A percentile compares a stretch with the other conserved stretches of the same genome.
Evolutionary conservation across 2,888 invertebrate genomes (phyloP).

Genomic region (Pyrrhia umbra): DNA sequence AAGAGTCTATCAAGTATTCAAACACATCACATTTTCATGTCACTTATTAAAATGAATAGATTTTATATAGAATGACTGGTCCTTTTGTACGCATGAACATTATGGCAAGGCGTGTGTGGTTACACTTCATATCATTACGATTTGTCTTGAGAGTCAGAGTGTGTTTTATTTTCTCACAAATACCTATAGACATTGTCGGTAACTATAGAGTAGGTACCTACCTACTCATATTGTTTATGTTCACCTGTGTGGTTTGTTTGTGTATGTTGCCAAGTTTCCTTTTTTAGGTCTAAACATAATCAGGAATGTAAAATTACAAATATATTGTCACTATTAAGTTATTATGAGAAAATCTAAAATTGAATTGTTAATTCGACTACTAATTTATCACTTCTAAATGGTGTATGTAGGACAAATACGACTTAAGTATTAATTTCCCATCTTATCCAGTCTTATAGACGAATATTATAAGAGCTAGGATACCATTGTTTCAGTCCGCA

Average conservation of each 20-base stretch:
- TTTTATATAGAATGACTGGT: not conserved
- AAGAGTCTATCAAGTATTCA: no score
- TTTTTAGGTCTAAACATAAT: not conserved
- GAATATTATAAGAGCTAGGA: not conserved
- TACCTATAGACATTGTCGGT: conserved; percentile 16
- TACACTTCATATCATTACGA: conserved; percentile 14
- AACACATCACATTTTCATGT: no score
- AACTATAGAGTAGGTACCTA: conserved; percentile 1
- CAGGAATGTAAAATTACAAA: no score
- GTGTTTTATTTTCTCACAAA: conserved; percentile 41
- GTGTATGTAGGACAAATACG: no score
- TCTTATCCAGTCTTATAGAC: not conserved
- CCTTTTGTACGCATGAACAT: not conserved
- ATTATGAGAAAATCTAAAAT: no score
- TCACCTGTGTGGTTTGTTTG: conserved; percentile 32
- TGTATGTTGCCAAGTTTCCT: conserved; percentile 1
- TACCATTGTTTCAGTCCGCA: not conserved
- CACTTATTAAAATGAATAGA: not conserved
- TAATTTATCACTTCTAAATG: no score
- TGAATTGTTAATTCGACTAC: no score
- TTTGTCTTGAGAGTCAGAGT: conserved; percentile 21
- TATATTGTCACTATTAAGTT: no score
- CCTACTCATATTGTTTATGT: conserved; percentile 10
- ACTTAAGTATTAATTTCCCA: not conserved
- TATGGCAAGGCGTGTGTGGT: conserved; percentile 1